Evolutionary conservation across 1,140 invertebrate species (phyloP).

Genomic region (Euura saliciscinereae): DNA sequence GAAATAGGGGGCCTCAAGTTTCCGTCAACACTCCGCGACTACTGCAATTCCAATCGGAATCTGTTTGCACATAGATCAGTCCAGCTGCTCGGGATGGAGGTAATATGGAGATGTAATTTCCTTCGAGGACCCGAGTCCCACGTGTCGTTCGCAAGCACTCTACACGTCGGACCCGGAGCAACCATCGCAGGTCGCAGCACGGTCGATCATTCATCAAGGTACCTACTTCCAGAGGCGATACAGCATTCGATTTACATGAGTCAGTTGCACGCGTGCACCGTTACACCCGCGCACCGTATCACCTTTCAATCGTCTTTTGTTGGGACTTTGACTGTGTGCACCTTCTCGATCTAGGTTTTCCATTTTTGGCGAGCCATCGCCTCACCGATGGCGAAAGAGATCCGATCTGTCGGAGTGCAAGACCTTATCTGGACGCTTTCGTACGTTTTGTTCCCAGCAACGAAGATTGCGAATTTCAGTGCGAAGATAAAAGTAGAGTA

Average conservation of each 20-base stretch:
- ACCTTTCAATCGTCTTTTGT: neutral
- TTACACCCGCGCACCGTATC: neutral
- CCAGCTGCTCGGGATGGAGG: too few species aligned
- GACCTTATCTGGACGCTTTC: too few species aligned
- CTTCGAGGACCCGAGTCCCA: too few species aligned
- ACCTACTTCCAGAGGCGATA: neutral
- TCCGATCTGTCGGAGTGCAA: too few species aligned
- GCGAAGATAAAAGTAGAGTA: too few species aligned
- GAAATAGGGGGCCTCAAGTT: neutral
- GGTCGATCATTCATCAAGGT: neutral
- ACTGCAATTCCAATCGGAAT: neutral
- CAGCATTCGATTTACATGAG: neutral
- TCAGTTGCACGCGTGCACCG: neutral
- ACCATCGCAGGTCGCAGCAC: neutral
- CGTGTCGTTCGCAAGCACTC: neutral
- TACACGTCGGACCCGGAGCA: neutral
- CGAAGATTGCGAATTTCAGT: too few species aligned
- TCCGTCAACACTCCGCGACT: neutral
- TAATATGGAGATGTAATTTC: too few species aligned
- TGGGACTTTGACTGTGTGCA: neutral
- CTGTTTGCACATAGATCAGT: too few species aligned
- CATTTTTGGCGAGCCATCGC: neutral
- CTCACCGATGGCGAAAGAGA: neutral
- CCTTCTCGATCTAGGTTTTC: neutral
- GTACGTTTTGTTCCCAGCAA: too few species aligned